A percentile compares a stretch with the other conserved stretches of the same genome.
These are phyloP conservation scores for Mesorhabditis sp. DNA, from an alignment of 2,888 invertebrate genomes.

Conservation along the genomic window DNA sequence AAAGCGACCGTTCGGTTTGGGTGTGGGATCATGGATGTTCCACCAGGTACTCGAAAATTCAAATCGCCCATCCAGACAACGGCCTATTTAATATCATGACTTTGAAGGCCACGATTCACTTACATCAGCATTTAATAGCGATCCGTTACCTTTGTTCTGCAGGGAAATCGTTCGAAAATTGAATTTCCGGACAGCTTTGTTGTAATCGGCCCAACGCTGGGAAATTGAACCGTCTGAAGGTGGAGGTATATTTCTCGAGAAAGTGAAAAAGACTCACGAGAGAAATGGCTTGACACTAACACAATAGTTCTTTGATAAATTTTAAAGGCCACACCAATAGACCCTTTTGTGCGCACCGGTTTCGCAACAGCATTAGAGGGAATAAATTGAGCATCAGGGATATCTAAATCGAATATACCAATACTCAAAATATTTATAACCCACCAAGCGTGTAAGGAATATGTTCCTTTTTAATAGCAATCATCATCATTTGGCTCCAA, in stretches of 20 bases:
- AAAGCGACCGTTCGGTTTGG: constrained; percentile 9
- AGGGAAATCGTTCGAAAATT: constrained; percentile 24
- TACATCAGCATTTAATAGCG: constrained; percentile 34
- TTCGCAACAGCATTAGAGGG: constrained; percentile 40
- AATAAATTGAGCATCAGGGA: constrained; percentile 31
- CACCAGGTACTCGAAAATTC: constrained; percentile 46
- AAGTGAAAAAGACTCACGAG: constrained; percentile 65
- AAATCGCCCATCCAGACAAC: constrained; percentile 53
- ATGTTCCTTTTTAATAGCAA: constrained; percentile 44
- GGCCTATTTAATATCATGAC: constrained; percentile 17
- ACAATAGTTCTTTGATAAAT: constrained; percentile 91
- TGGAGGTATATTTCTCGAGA: background rate
- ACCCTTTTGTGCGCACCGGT: constrained; percentile 76
- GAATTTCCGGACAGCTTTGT: constrained; percentile 35
- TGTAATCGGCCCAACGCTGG: constrained; percentile 46
- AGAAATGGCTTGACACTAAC: constrained; percentile 90
- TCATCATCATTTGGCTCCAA: constrained; percentile 54
- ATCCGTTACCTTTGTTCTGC: constrained; percentile 23
- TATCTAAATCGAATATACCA: constrained; percentile 7
- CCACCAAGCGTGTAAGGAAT: constrained; percentile 47
- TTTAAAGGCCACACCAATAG: constrained; percentile 84
- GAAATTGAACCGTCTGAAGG: constrained; percentile 43
- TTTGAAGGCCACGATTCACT: constrained; percentile 6
- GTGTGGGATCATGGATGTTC: constrained; percentile 20
- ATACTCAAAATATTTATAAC: constrained; percentile 1